Conservation (phyloP, 2,113 vertebrate genomes). For the Proterorhinus semilunaris region DNA sequence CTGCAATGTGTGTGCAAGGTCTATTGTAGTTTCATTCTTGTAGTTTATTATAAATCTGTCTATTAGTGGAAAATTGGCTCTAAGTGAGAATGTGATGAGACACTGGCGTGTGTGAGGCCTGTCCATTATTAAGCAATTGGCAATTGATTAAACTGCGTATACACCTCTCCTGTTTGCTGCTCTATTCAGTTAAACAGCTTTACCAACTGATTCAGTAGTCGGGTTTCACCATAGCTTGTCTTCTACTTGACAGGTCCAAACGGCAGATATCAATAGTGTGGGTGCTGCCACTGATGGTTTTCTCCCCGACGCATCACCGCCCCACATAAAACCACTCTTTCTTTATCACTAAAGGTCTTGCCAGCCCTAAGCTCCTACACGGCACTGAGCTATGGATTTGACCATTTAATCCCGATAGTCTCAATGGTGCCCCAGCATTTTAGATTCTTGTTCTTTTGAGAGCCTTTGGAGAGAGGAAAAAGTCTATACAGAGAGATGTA, state of each 20-base stretch:
- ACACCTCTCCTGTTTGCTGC: no score
- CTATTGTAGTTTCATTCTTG: conserved; percentile 22
- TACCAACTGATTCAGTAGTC: conserved; percentile 54
- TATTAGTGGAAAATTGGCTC: conserved; percentile 43
- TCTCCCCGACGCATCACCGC: conserved; percentile 13
- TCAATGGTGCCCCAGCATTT: conserved; percentile 25
- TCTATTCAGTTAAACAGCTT: no score
- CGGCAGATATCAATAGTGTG: conserved; percentile 27
- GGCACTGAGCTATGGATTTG: conserved; percentile 5
- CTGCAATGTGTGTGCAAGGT: neutral
- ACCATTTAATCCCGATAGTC: conserved; percentile 20
- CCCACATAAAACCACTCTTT: conserved; percentile 30
- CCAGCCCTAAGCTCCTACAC: conserved; percentile 29
- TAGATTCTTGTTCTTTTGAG: conserved; percentile 15
- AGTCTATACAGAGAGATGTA: conserved; percentile 26
- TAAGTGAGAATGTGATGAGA: conserved; percentile 44
- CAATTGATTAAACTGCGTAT: conserved; percentile 52
- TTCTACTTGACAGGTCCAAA: conserved; percentile 1
- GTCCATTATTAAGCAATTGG: conserved; percentile 40
- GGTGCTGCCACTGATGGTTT: conserved; percentile 15
- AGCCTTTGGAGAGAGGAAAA: conserved; percentile 8
- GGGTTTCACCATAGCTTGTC: conserved; percentile 26
- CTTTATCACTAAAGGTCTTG: conserved; percentile 42
- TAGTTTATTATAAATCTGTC: conserved; percentile 41
- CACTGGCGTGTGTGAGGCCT: conserved; percentile 32